Evolutionary conservation across 2,797 vertebrate species (phyloP).

Genomic region (Phalloptychus januarius): DNA sequence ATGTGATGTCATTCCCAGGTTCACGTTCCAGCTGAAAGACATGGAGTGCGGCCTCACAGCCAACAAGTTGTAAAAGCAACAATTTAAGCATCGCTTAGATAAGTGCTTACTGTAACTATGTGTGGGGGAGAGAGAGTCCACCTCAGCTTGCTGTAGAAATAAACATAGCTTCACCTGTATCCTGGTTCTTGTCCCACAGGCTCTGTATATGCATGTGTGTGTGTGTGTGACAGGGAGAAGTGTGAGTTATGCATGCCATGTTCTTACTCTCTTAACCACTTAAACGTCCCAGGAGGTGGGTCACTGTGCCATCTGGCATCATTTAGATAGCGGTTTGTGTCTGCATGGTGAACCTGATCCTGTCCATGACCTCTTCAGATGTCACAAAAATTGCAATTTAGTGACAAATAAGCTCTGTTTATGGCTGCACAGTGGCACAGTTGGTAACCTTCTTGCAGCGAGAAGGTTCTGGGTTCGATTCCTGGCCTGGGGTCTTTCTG

Average conservation of each 20-base stretch:
- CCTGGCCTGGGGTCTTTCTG: no score
- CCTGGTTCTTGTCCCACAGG: slow-evolving; percentile 18
- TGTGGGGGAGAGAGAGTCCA: background rate
- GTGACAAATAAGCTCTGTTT: slow-evolving; percentile 11
- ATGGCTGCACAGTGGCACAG: no score
- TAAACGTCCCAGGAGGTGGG: slow-evolving; percentile 32
- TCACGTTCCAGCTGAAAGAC: background rate
- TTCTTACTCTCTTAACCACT: slow-evolving; percentile 21
- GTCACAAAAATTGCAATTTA: slow-evolving; percentile 11
- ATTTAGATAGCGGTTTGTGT: slow-evolving; percentile 37
- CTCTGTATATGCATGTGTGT: background rate
- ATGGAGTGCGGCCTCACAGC: background rate
- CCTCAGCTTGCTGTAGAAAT: slow-evolving; percentile 21
- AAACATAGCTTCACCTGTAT: slow-evolving; percentile 17
- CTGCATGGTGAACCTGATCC: slow-evolving; percentile 26
- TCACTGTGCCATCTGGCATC: slow-evolving; percentile 36
- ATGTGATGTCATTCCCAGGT: slow-evolving; percentile 7
- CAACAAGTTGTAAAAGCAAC: slow-evolving; percentile 6
- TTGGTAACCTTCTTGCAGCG: no score
- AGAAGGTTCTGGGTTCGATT: no score
- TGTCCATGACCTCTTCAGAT: slow-evolving; percentile 35
- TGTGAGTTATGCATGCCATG: slow-evolving; percentile 26
- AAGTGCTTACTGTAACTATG: slow-evolving; percentile 11
- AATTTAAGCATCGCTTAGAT: slow-evolving; percentile 1
- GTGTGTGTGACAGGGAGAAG: slow-evolving; percentile 5